Conservation (phyloP, 1,140 invertebrate species). For the Drosophila saltans region DNA sequence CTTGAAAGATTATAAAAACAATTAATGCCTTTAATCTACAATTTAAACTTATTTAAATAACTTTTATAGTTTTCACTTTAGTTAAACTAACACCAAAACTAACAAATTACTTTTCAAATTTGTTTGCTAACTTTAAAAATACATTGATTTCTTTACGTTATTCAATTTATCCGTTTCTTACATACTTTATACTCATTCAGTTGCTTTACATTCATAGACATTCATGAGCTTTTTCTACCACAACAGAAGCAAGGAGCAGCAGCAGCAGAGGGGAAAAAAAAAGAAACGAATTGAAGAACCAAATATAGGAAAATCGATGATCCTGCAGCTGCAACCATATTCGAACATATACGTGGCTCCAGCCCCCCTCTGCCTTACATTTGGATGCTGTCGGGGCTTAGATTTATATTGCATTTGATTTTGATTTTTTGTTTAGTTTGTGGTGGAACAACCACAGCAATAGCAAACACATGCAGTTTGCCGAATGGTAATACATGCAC, state of each 20-base stretch:
- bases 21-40: too few relatives aligned
- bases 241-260: background rate
- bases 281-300: background rate
- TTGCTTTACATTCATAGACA: slow-evolving; percentile 16
- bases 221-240: background rate
- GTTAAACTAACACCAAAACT: too few relatives aligned
- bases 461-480: slow-evolving; percentile 42
- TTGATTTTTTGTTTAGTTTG: slow-evolving; percentile 70
- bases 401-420: slow-evolving; percentile 74
- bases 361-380: slow-evolving; percentile 22
- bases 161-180: background rate
- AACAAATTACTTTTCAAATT: background rate
- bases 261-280: background rate
- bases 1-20: too few relatives aligned
- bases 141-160: background rate
- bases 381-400: slow-evolving; percentile 34
- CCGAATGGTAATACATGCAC: slow-evolving; percentile 51
- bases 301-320: slow-evolving; percentile 15
- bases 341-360: slow-evolving; percentile 1
- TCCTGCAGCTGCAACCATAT: background rate
- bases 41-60: too few relatives aligned
- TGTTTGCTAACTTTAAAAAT: background rate
- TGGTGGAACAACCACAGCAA: slow-evolving; percentile 23
- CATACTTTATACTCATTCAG: background rate
- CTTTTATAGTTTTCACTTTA: too few relatives aligned